These are phyloP conservation scores for Uloborus diversus DNA, from an alignment of 1,140 invertebrate species.

Conservation along the genomic window DNA sequence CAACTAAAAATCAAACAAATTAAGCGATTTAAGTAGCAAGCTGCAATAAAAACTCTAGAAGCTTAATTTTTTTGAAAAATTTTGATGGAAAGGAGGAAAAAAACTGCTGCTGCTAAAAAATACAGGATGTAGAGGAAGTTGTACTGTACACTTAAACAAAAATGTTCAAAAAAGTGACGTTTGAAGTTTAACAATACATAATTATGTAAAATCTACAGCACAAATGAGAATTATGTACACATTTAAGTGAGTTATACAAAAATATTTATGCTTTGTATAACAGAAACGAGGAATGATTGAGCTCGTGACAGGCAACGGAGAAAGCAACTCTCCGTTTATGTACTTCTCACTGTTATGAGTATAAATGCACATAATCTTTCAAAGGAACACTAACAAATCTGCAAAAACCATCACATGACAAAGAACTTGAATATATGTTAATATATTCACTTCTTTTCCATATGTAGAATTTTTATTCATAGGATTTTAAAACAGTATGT, in stretches of 20 bases:
- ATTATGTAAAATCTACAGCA: slow-evolving; percentile 41
- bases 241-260: slow-evolving; percentile 55
- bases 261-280: slow-evolving; percentile 54
- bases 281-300: slow-evolving; percentile 57
- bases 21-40: too few species aligned
- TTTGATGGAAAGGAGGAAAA: not conserved
- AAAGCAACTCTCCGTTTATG: slow-evolving; percentile 36
- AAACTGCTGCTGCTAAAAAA: not conserved
- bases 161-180: slow-evolving; percentile 8
- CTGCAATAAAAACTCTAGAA: too few species aligned
- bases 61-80: not conserved
- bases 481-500: too few species aligned
- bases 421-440: too few species aligned
- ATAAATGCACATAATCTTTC: slow-evolving; percentile 37
- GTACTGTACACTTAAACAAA: not conserved
- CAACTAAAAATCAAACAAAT: too few species aligned
- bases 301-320: slow-evolving; percentile 51
- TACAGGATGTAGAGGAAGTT: not conserved
- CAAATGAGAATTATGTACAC: slow-evolving; percentile 54
- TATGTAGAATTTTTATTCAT: not conserved
- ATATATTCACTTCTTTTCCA: too few species aligned
- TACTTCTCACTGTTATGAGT: slow-evolving; percentile 53
- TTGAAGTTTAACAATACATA: slow-evolving; percentile 27
- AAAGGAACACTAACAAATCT: not conserved
- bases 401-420: too few species aligned